phyloP scores from a whole-genome alignment of 1,140 invertebrate genomes.

The Steinernema feltiae region DNA sequence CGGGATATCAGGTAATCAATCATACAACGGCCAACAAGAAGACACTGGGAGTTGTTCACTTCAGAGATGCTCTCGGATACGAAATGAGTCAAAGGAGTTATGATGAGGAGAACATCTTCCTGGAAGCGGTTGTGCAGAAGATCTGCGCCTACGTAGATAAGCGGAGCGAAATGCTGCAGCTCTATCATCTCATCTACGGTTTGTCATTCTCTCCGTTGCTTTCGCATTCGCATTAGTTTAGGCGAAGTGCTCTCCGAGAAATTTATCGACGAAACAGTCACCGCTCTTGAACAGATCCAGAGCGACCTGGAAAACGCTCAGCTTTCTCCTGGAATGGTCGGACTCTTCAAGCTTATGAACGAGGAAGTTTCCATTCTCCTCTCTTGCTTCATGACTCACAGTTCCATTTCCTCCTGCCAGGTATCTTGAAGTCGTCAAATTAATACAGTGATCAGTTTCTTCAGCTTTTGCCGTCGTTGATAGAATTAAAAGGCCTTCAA shows the following conservation, averaged over 20 bases:
- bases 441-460: neutral
- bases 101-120: neutral
- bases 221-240: neutral
- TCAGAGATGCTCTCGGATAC: neutral
- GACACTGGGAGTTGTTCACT: neutral
- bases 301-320: neutral
- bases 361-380: neutral
- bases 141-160: neutral
- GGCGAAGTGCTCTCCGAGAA: neutral
- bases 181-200: neutral
- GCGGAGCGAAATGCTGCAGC: neutral
- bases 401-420: neutral
- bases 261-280: neutral
- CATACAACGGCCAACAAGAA: neutral
- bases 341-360: neutral
- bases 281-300: neutral
- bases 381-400: neutral
- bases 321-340: neutral
- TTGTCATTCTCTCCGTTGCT: neutral
- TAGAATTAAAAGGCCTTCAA: neutral
- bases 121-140: neutral
- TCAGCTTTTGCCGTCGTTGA: neutral
- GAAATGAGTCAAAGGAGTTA: neutral
- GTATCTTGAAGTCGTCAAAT: neutral
- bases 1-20: neutral